Evolutionary conservation across 2,113 vertebrate species (phyloP).

Genomic region (Zingel zingel): DNA sequence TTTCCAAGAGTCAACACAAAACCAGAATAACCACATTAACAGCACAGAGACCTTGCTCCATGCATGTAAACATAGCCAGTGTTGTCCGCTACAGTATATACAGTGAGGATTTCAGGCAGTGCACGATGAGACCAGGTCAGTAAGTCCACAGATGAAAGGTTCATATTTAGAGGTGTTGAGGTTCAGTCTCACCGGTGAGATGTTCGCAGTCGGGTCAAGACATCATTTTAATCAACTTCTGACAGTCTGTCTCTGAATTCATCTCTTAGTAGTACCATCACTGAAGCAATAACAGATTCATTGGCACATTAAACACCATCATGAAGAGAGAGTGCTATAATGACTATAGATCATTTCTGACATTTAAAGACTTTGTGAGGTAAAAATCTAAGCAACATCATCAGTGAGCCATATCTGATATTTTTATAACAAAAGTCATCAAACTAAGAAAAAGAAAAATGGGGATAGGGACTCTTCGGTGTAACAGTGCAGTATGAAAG

Average conservation of each 20-base stretch:
- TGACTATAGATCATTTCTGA: slow-evolving; percentile 60
- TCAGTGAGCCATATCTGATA: slow-evolving; percentile 37
- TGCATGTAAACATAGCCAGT: slow-evolving; percentile 76
- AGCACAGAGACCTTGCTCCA: slow-evolving; percentile 18
- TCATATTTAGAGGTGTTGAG: slow-evolving; percentile 20
- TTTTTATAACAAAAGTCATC: slow-evolving; percentile 38
- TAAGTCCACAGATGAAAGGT: slow-evolving; percentile 32
- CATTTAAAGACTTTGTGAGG: slow-evolving; percentile 48
- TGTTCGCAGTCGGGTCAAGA: slow-evolving; percentile 39
- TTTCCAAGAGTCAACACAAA: slow-evolving; percentile 22
- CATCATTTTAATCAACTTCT: slow-evolving; percentile 39
- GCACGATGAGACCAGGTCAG: slow-evolving; percentile 61
- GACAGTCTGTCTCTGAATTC: slow-evolving; percentile 44
- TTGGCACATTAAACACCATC: slow-evolving; percentile 76
- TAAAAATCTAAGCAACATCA: slow-evolving; percentile 49
- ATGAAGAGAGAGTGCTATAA: slow-evolving; percentile 59
- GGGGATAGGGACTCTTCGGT: slow-evolving; percentile 26
- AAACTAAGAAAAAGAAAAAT: slow-evolving; percentile 21
- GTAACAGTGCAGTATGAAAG: slow-evolving; percentile 49
- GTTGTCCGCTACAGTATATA: slow-evolving; percentile 66
- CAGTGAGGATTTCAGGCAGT: slow-evolving; percentile 73
- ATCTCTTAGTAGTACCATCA: slow-evolving; percentile 67
- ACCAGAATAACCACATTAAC: slow-evolving; percentile 34
- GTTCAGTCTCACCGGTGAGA: slow-evolving; percentile 36
- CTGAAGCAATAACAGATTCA: slow-evolving; percentile 76